A percentile compares a stretch with the other conserved stretches of the same genome.
phyloP scores from a whole-genome alignment of 2,113 vertebrate species.

The Nycticryphes semicollaris region DNA sequence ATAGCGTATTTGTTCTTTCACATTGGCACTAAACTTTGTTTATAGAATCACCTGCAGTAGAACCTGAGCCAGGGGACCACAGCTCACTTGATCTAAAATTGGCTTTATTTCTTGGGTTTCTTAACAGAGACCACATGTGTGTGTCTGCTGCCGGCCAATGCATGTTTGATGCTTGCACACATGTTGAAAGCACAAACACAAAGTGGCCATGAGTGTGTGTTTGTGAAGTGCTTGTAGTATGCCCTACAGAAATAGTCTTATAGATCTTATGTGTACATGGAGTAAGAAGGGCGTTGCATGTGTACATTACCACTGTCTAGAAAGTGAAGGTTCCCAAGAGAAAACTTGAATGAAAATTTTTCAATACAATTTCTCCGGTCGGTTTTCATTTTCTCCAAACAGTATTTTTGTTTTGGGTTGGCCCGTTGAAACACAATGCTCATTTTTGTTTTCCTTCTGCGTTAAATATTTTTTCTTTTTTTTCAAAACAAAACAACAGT shows the following conservation, averaged over 20 bases:
- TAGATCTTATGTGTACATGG: accelerated
- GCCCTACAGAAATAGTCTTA: not conserved
- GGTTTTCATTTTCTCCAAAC: slow-evolving; percentile 14
- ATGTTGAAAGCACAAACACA: not conserved
- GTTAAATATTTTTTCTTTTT: not conserved
- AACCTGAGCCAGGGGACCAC: slow-evolving; percentile 50
- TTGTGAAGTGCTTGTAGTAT: not conserved
- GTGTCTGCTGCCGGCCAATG: not conserved
- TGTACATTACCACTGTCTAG: not conserved
- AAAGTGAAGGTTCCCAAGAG: slow-evolving; percentile 10
- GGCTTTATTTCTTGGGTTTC: slow-evolving; percentile 49
- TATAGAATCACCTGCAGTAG: slow-evolving; percentile 61
- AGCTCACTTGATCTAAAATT: slow-evolving; percentile 65
- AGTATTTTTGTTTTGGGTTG: not conserved
- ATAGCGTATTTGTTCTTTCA: slow-evolving; percentile 66
- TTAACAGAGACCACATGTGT: slow-evolving; percentile 60
- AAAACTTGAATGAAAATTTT: not conserved
- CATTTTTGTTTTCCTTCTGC: not conserved
- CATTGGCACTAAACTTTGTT: slow-evolving; percentile 61
- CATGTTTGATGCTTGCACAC: not conserved
- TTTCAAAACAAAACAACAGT: slow-evolving; percentile 40
- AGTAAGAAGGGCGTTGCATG: not conserved
- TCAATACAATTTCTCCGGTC: not conserved
- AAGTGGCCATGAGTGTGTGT: not conserved
- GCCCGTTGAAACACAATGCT: not conserved